phyloP scores from a whole-genome alignment of 2,888 invertebrate genomes.

The Lymantria monacha region DNA sequence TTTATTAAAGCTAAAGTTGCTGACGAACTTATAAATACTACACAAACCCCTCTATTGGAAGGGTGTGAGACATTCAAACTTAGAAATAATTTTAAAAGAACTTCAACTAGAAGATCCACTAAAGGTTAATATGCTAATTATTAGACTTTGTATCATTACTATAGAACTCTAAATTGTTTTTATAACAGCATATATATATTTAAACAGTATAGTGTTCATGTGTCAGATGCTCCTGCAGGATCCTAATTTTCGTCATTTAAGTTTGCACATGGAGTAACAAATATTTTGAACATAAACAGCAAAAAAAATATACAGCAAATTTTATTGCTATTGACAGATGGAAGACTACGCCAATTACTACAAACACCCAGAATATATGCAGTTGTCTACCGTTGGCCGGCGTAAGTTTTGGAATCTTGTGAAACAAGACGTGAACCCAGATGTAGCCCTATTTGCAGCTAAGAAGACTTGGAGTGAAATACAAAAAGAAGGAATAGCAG shows the following conservation, averaged over 20 bases:
- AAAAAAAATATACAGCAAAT: too few relatives aligned
- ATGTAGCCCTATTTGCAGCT: background rate
- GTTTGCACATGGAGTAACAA: too few relatives aligned
- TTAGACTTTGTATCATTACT: too few relatives aligned
- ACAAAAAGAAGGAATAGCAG: background rate
- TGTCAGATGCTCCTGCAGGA: too few relatives aligned
- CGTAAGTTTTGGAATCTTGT: slow-evolving; percentile 6
- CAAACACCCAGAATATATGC: background rate
- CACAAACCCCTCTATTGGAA: slow-evolving; percentile 59
- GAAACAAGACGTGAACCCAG: background rate
- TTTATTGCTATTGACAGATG: slow-evolving; percentile 6
- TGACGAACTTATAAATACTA: slow-evolving; percentile 30
- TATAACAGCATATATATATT: too few relatives aligned
- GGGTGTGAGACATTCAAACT: slow-evolving; percentile 70
- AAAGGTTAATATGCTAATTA: slow-evolving; percentile 49
- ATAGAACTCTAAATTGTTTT: background rate
- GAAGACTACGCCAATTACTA: background rate
- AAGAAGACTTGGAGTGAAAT: background rate
- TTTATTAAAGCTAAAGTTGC: slow-evolving; percentile 82
- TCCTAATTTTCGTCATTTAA: too few relatives aligned
- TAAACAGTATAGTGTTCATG: too few relatives aligned
- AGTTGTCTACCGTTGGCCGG: slow-evolving; percentile 1
- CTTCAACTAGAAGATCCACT: slow-evolving; percentile 66
- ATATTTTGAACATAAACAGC: too few relatives aligned
- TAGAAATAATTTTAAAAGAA: slow-evolving; percentile 71